Percentiles rank a stretch among this genome's conserved stretches.
Conservation (phyloP, 2,888 invertebrate genomes). For the Agelastica alni region DNA sequence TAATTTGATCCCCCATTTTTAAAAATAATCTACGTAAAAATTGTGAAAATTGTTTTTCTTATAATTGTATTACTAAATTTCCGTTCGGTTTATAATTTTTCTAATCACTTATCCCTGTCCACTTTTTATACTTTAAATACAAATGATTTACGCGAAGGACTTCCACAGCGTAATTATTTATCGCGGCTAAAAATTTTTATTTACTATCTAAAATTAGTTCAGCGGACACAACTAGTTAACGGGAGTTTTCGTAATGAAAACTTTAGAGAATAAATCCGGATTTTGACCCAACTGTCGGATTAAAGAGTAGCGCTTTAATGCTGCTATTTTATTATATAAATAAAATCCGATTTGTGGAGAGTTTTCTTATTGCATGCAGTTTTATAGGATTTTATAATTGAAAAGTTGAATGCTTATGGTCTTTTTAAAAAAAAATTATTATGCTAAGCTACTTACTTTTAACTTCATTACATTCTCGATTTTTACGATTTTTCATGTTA, state of each 20-base stretch:
- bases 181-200: too few species aligned
- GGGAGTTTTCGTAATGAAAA: background rate
- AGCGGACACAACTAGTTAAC: background rate
- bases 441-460: constrained; percentile 7
- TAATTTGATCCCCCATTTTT: too few species aligned
- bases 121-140: too few species aligned
- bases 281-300: background rate
- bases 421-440: constrained; percentile 10
- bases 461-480: too few species aligned
- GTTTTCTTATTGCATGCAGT: constrained; percentile 9
- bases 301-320: constrained; percentile 8
- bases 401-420: background rate
- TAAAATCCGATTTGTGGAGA: constrained; percentile 6
- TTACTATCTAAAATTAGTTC: background rate
- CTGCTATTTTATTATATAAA: constrained; percentile 17
- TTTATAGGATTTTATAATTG: constrained; percentile 10
- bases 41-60: too few species aligned
- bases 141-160: too few species aligned
- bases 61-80: too few species aligned
- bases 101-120: too few species aligned
- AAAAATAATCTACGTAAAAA: too few species aligned
- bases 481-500: too few species aligned
- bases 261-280: background rate
- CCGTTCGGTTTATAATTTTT: too few species aligned
- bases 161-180: too few species aligned